A percentile compares a stretch with the other conserved stretches of the same genome.
Evolutionary conservation across 1,140 invertebrate genomes (phyloP).

Genomic region (Monomorium pharaonis): DNA sequence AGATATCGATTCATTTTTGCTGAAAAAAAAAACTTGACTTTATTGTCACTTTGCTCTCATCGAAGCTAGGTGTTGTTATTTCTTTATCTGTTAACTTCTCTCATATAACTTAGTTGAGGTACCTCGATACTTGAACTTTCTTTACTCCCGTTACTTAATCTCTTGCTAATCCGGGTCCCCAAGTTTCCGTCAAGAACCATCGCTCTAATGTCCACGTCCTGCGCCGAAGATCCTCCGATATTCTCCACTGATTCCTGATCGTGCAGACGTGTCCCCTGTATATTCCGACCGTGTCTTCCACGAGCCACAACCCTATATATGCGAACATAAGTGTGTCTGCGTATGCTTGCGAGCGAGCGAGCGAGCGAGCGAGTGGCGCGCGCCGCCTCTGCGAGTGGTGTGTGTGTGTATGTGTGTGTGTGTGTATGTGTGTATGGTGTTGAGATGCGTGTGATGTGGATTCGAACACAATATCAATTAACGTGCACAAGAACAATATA

Average conservation of each 20-base stretch:
- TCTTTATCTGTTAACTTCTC: background rate
- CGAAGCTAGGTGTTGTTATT: background rate
- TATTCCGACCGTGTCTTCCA: background rate
- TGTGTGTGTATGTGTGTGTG: conserved; percentile 16
- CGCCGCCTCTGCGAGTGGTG: background rate
- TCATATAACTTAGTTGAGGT: background rate
- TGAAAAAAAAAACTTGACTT: background rate
- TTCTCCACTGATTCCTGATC: background rate
- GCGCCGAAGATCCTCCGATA: background rate
- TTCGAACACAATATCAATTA: conserved; percentile 86
- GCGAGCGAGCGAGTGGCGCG: conserved; percentile 37
- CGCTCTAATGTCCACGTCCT: conserved; percentile 10
- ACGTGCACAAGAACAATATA: conserved; percentile 85
- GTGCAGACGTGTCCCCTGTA: background rate
- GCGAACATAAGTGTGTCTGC: background rate
- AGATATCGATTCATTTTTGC: background rate
- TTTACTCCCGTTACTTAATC: background rate
- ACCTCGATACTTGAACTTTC: background rate
- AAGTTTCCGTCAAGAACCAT: conserved; percentile 29
- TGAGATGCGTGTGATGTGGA: conserved; percentile 62
- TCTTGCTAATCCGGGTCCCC: background rate
- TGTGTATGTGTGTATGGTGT: conserved; percentile 35
- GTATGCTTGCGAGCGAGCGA: conserved; percentile 37
- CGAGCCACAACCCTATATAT: conserved; percentile 3
- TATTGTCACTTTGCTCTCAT: background rate